phyloP scores from a whole-genome alignment of 2,888 invertebrate genomes.

The Gari tellinella region DNA sequence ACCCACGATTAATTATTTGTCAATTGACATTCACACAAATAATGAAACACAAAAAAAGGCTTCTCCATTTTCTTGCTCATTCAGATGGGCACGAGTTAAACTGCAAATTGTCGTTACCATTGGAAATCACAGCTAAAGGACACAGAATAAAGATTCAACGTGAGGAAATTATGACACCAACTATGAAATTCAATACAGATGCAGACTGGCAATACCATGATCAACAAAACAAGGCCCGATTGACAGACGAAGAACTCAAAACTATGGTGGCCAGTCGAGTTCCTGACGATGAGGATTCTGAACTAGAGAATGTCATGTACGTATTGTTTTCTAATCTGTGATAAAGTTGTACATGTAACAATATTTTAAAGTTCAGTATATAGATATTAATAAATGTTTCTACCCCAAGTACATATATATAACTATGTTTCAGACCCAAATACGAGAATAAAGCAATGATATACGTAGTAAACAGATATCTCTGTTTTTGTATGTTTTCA shows the following conservation, averaged over 20 bases:
- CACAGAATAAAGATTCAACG: conserved; percentile 3
- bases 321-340: neutral
- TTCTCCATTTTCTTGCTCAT: conserved; percentile 3
- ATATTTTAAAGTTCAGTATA: too few species aligned
- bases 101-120: conserved; percentile 7
- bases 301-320: conserved; percentile 2
- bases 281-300: conserved; percentile 5
- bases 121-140: conserved; percentile 4
- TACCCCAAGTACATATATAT: too few species aligned
- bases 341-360: too few species aligned
- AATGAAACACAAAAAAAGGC: conserved; percentile 11
- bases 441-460: too few species aligned
- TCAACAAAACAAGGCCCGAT: neutral
- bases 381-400: too few species aligned
- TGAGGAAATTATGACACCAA: conserved; percentile 11
- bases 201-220: conserved; percentile 10
- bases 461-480: too few species aligned
- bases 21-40: conserved; percentile 8
- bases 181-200: neutral
- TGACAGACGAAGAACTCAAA: conserved; percentile 3
- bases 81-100: conserved; percentile 11
- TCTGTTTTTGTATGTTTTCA: too few species aligned
- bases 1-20: conserved; percentile 13
- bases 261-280: neutral
- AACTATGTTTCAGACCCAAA: too few species aligned